Base-by-base conservation (phyloP, 2,113 vertebrate species). In the Azemiops feae region DNA sequence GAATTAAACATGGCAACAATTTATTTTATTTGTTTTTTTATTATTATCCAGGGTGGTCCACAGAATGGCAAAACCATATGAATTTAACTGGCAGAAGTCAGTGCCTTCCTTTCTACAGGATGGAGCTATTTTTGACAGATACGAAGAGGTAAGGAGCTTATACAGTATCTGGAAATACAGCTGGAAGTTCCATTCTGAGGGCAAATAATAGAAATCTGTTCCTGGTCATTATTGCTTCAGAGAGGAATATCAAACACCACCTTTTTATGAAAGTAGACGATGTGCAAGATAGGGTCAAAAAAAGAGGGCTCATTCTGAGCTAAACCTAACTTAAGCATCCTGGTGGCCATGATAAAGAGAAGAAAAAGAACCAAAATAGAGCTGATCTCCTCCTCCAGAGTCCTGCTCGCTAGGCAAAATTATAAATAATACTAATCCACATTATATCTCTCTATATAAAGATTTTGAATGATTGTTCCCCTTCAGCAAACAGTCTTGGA, bases 1-100 rank as follows among this genome's bases (percentile, higher is more conserved):
- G 53, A 5, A 9, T 10, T 45, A 8, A 57, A 43, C n/a, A 85
- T 95, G 91, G 27, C 85, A 92, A 94, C 88, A 89, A 92, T 96
- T 95, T 92, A 87, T 57, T 89, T 55, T 34, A 55, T n/a, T 95
- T 95, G 93, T 92, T 91, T 47, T 93, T 97, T 34, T 30, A 53
- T 27, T 97, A 96, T 95, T 96, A 99, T 97, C 95, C 97, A 99
- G 99, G 96, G 94, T 60, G 95, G 97, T 95, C 60, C 97, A 96
- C 98, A 98, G 97, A 98, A 99, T 99, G 99, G 99, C 99, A 57
- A 99, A 99, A 97, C 99, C 98, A 86, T 99, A 99, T 39, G 98
- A 99, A 97, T 99, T 99, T 97, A 99, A 99, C 98, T 99, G 99
- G 99, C 99, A 99, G 98, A 99, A 99, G 97, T 97, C 98, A 95